Base-by-base conservation (phyloP, 1,140 invertebrate genomes). In the Apis cerana region DNA sequence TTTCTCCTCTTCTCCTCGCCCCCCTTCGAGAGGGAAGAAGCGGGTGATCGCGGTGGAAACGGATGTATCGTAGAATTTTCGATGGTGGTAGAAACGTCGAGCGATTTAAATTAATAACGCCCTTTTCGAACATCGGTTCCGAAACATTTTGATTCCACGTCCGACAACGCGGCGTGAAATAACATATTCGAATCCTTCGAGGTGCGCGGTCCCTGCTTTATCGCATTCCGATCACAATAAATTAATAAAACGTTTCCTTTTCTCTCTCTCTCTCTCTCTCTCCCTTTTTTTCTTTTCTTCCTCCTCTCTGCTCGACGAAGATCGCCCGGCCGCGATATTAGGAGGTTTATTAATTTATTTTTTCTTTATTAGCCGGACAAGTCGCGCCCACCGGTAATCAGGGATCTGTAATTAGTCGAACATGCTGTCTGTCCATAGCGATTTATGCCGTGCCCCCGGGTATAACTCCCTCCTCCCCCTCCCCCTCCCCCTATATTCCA, bases 331-430 rank as follows among this genome's bases (percentile, higher is more conserved):
- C 54, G 85, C 83, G 90, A 90, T 92, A 92, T 92, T 92, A 92
- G 87, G 87, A 79, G 90, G 84, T 91, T 92, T 92, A 93, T 93
- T 92, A 93, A 93, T 93, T 93, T 92, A 89, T 92, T 92, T 92
- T 91, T 92, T 90, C 88, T 91, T 91, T 92, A 92, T 92, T 91
- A 91, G 89, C 52, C 85, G 83, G 71, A 67, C 84, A 80, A 80
- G 85, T 90, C 89, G 90, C 89, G 89, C 90, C 87, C 91, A 91
- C 90, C 90, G 91, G 91, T 93, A 93, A 93, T 91, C 90, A 91
- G 87, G 89, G 87, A 93, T 91, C 91, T 93, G 92, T 92, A 94
- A 94, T 93, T 93, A 93, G 91, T 90, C 85, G 92, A 91, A 93
- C 91, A 92, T 90, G 90, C 89, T 91, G 92, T 92, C 89, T 92